Conservation (phyloP, 2,797 vertebrate species). For the Lacerta viridis region DNA sequence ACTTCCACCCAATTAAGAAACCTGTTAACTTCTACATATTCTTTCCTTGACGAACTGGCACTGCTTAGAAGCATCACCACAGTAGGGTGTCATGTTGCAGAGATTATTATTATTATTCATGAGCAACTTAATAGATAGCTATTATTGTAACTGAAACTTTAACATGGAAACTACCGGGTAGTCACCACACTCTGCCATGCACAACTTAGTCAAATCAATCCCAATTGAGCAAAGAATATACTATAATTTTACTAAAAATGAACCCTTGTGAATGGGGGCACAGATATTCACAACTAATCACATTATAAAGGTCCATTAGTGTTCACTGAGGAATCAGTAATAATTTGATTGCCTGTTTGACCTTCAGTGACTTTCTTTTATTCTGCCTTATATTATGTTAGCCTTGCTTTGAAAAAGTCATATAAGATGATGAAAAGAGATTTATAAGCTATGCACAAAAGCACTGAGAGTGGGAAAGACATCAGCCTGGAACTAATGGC, state of each 20-base stretch:
- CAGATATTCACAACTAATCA: slow-evolving; percentile 72
- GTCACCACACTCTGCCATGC: not conserved
- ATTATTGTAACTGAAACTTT: slow-evolving; percentile 11
- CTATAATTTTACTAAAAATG: slow-evolving; percentile 58
- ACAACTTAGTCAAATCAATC: slow-evolving; percentile 13
- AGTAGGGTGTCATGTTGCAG: not conserved
- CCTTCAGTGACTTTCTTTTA: slow-evolving; percentile 78
- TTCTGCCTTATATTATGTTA: slow-evolving; percentile 65
- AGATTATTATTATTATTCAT: slow-evolving; percentile 11
- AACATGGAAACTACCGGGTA: not conserved
- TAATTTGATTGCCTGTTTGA: slow-evolving; percentile 76
- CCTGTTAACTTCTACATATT: not conserved
- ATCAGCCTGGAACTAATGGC: slow-evolving; percentile 72
- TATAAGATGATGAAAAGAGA: slow-evolving; percentile 74
- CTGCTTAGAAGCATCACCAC: not conserved
- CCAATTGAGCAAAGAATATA: slow-evolving; percentile 53
- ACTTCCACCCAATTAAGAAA: not conserved
- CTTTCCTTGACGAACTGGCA: not conserved
- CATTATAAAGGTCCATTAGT: slow-evolving; percentile 69
- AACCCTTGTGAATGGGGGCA: slow-evolving; percentile 67
- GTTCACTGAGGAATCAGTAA: slow-evolving; percentile 73
- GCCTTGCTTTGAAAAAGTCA: slow-evolving; percentile 74
- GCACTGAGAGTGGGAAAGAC: slow-evolving; percentile 73
- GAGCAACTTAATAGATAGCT: slow-evolving; percentile 10
- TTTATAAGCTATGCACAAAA: slow-evolving; percentile 76